Base-by-base conservation (phyloP, 2,113 vertebrate species). In the Lasiurus borealis region DNA sequence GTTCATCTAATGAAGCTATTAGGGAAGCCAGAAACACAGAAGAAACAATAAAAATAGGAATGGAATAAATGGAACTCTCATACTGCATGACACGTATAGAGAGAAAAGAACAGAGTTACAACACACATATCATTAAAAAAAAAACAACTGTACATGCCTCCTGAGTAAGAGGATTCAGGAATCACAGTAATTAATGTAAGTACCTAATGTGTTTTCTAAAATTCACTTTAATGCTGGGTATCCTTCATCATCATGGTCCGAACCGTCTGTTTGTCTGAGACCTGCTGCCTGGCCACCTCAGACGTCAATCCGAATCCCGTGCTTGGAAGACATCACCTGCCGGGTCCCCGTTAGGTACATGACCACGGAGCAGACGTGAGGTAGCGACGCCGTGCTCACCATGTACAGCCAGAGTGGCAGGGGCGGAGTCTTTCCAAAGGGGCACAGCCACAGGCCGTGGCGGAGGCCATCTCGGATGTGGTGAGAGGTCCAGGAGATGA, bases 331-430 rank as follows among this genome's bases (percentile, higher is more conserved):
- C 98, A 99, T 99, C 95, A 99, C 97, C 95, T 99, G 99, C 91
- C 99, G 99, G 75, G 99, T 99, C 52, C 99, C 99, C 0, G 99
- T 99, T 96, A 99, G 98, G 96, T 99, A 99, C 99, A 99, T 99
- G 94, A 99, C 92, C 88, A 99, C 98, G 0, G 99, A 99, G 93
- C 99, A 99, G 0, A 99, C 96, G 94, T 99, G 99, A 88, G 99
- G 99, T 81, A 99, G 98, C 13, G 99, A 99, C 2, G 99, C 98
- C 0, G 99, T 99, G 97, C 99, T 98, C 95, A 98, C 98, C 88
- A 99, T 97, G 91, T 99, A 99, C 54, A 99, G 97, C 99, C 99
- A 99, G 91, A 99, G 99, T 0, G 99, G 99, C 93, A 99, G 97
- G 11, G 99, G 99, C 8, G 99, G 97, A 6, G 99, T 99, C 98